Evolutionary conservation across 2,113 vertebrate species (phyloP), one percentile per base, ranked within the genome.

Genomic region (Myrmophylax atrothorax): DNA sequence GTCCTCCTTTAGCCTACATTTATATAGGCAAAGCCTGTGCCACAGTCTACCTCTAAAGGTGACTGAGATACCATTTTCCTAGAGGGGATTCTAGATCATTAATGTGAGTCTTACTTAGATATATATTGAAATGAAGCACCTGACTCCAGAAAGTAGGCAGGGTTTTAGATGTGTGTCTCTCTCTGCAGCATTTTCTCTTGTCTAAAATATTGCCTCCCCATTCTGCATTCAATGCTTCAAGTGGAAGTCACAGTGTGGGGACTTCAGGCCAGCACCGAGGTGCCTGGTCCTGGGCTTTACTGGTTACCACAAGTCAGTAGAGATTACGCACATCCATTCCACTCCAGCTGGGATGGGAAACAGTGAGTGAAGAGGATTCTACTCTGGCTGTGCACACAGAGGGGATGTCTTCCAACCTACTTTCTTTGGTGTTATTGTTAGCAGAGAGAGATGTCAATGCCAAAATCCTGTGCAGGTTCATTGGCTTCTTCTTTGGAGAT

Each of bases 131-230:
- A 86, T 35, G 7, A 66, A 72, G 14, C 6, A 79, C 19, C 6
- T 26, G 6, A 42, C 42, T 58, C 11, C 42, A 74, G 82, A 84
- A 53, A 24, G 5, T 18, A n/a, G n/a, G 13, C 38, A 40, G 5
- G 3, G 8, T 24, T 84, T 80, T 64, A 64, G 19, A 31, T 1
- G 0, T 1, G 0, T 26, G 1, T 79, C 40, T 56, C 31, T 77
- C 56, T 69, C 20, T 59, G 18, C 42, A 75, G 12, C 20, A 18
- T 74, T 81, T 77, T 75, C 9, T 44, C 33, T 26, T 33, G 11
- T 38, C 28, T 89, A 60, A 83, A 15, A 19, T 63, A 55, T 44
- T 78, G 7, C 1, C 6, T 44, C 1, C 1, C 1, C 23, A 6
- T 29, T 20, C 12, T 59, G 18, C 40, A 23, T 72, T 42, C 38